Evolutionary conservation across 2,888 invertebrate species (phyloP).

Genomic region (Drosophila hamatofila): DNA sequence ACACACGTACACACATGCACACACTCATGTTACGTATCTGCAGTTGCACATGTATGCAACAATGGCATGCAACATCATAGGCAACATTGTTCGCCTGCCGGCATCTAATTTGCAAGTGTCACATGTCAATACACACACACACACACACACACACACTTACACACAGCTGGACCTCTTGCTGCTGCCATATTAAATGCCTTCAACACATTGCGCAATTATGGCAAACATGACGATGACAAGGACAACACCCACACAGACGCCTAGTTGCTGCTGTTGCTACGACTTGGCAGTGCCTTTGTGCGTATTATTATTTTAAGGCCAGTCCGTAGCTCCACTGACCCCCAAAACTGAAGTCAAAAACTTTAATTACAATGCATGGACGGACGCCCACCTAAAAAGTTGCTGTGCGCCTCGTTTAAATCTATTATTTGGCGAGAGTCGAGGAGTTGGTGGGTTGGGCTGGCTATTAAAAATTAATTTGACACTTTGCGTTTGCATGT

Average conservation of each 20-base stretch:
- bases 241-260: slow-evolving; percentile 42
- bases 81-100: slow-evolving; percentile 53
- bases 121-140: slow-evolving; percentile 66
- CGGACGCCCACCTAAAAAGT: slow-evolving; percentile 27
- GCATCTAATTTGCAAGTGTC: slow-evolving; percentile 79
- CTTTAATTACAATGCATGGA: slow-evolving; percentile 72
- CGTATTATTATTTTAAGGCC: slow-evolving; percentile 39
- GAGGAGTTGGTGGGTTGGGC: slow-evolving; percentile 22
- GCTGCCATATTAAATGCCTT: slow-evolving; percentile 56
- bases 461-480: slow-evolving; percentile 80
- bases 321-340: slow-evolving; percentile 31
- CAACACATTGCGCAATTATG: slow-evolving; percentile 67
- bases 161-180: background rate
- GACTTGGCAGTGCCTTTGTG: slow-evolving; percentile 50
- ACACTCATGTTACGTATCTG: background rate
- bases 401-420: slow-evolving; percentile 71
- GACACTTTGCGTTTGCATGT: slow-evolving; percentile 80
- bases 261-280: slow-evolving; percentile 20
- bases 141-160: slow-evolving; percentile 7
- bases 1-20: slow-evolving; percentile 5
- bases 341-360: slow-evolving; percentile 38
- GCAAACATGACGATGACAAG: slow-evolving; percentile 46
- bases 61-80: slow-evolving; percentile 30
- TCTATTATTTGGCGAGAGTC: slow-evolving; percentile 81
- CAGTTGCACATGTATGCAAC: slow-evolving; percentile 13